phyloP scores from a whole-genome alignment of 2,797 vertebrate genomes.

The Dallia pectoralis region DNA sequence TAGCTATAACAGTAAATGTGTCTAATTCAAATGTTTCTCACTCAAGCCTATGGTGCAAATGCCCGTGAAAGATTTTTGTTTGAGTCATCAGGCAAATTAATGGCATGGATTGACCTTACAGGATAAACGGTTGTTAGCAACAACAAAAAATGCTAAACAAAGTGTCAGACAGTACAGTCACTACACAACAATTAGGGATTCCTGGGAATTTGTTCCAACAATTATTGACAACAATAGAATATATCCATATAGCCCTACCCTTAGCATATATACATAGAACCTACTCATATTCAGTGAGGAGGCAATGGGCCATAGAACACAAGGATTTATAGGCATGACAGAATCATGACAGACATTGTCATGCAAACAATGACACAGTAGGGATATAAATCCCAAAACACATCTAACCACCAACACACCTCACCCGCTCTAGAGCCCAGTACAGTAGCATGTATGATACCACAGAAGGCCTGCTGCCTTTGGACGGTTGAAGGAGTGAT shows the following conservation, averaged over 20 bases:
- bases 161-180: not conserved
- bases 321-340: not conserved
- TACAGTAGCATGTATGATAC: slow-evolving; percentile 10
- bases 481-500: slow-evolving; percentile 14
- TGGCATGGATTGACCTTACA: not conserved
- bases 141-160: not conserved
- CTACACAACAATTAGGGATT: not conserved
- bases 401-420: slow-evolving; percentile 16
- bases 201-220: not conserved
- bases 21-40: too few relatives aligned
- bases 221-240: not conserved
- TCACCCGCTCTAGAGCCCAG: slow-evolving; percentile 33
- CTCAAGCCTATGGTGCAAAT: too few relatives aligned
- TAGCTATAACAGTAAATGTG: too few relatives aligned
- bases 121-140: not conserved
- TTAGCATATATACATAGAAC: not conserved
- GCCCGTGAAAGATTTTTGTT: too few relatives aligned
- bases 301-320: not conserved
- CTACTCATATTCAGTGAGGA: not conserved
- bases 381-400: not conserved
- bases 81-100: too few relatives aligned
- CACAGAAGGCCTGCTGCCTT: not conserved
- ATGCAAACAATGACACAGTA: not conserved
- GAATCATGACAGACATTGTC: not conserved
- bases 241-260: too few relatives aligned